Evolutionary conservation across 2,797 vertebrate species (phyloP).

Genomic region (Xenops minutus): DNA sequence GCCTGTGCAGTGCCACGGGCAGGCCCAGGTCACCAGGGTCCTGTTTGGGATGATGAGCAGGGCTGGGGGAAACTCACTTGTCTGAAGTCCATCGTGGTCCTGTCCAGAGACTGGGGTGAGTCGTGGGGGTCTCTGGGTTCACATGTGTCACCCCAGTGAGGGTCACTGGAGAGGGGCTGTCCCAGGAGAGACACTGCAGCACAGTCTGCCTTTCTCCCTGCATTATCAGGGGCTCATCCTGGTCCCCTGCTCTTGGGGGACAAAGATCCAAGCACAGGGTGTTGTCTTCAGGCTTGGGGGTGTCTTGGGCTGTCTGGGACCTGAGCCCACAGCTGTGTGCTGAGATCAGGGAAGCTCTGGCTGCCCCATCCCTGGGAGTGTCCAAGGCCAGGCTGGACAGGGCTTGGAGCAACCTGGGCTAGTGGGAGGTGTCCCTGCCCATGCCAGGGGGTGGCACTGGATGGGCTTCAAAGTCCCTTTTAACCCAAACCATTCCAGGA

Average conservation of each 20-base stretch:
- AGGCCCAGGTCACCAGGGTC: fast-evolving
- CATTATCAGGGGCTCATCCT: not conserved
- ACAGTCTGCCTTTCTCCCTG: not conserved
- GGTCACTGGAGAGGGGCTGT: not conserved
- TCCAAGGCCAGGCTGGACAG: not conserved
- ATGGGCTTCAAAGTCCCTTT: not conserved
- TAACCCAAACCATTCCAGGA: fast-evolving
- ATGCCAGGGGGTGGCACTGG: not conserved
- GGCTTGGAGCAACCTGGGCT: not conserved
- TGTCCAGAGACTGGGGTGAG: not conserved
- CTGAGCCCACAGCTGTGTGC: no score
- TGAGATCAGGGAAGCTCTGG: not conserved
- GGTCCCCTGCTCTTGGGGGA: not conserved
- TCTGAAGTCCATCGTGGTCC: not conserved
- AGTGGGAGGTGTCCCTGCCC: not conserved
- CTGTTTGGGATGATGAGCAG: fast-evolving
- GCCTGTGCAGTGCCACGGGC: fast-evolving
- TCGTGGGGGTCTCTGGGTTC: fast-evolving
- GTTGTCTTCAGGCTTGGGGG: not conserved
- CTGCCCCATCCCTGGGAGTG: not conserved
- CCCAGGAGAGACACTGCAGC: not conserved
- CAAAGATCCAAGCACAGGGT: not conserved
- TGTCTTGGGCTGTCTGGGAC: not conserved
- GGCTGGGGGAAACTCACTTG: not conserved
- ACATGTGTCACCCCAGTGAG: fast-evolving